Conservation (phyloP, 1,140 invertebrate genomes). For the Apis dorsata region DNA sequence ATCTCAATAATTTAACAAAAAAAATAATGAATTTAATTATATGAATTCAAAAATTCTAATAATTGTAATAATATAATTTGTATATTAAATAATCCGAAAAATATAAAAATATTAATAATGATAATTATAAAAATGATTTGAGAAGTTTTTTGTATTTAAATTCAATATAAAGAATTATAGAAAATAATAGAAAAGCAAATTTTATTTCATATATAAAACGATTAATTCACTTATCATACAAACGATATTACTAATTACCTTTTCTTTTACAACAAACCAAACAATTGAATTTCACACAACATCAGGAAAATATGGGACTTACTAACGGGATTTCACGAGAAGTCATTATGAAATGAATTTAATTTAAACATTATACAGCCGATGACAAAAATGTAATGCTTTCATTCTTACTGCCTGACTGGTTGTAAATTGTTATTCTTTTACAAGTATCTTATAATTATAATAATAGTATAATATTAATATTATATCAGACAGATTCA, state of each 20-base stretch:
- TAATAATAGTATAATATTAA: conserved; percentile 75
- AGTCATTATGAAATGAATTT: conserved; percentile 78
- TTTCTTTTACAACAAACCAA: conserved; percentile 21
- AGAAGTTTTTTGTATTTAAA: neutral
- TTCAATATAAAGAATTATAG: conserved; percentile 35
- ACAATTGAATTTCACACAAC: conserved; percentile 30
- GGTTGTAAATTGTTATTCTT: conserved; percentile 77
- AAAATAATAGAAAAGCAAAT: conserved; percentile 38
- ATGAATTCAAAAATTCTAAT: neutral
- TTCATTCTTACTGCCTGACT: conserved; percentile 75
- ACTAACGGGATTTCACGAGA: conserved; percentile 40
- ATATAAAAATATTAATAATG: neutral
- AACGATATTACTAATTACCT: conserved; percentile 35
- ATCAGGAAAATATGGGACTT: conserved; percentile 41
- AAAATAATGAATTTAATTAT: neutral
- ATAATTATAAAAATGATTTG: neutral
- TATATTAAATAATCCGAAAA: neutral
- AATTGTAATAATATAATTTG: too few relatives aligned
- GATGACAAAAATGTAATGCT: conserved; percentile 77
- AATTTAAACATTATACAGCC: conserved; percentile 79
- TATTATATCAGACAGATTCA: conserved; percentile 78
- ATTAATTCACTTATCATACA: conserved; percentile 37
- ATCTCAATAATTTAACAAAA: neutral
- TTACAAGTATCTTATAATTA: conserved; percentile 78
- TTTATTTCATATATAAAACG: conserved; percentile 45